Evolutionary conservation across 2,888 invertebrate species (phyloP).

Genomic region (Coleophora flavipennella): DNA sequence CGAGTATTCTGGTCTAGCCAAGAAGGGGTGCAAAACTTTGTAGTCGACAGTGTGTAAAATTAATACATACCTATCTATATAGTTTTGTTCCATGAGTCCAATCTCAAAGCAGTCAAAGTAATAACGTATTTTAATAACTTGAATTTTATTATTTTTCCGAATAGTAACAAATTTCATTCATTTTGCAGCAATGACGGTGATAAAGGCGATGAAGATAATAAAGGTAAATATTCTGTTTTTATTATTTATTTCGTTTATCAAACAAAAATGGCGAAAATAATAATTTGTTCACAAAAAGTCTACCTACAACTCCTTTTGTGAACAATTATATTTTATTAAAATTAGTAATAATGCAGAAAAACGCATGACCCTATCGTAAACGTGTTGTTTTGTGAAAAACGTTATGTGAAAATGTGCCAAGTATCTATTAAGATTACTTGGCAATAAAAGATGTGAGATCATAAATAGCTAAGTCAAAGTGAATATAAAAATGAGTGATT

Average conservation of each 20-base stretch:
- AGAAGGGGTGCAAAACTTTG: slow-evolving; percentile 72
- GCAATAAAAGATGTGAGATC: no score
- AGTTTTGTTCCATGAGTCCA: not conserved
- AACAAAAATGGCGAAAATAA: no score
- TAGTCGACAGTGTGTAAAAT: slow-evolving; percentile 37
- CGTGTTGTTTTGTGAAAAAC: no score
- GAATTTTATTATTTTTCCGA: slow-evolving; percentile 4
- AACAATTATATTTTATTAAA: no score
- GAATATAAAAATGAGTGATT: no score
- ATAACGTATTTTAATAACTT: not conserved
- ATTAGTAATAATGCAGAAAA: no score
- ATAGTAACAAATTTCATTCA: slow-evolving; percentile 20
- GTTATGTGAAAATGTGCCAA: no score
- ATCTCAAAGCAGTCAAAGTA: not conserved
- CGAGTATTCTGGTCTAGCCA: not conserved
- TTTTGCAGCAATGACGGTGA: slow-evolving; percentile 60
- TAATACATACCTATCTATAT: not conserved
- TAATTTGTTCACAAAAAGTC: no score
- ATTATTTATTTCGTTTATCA: not conserved
- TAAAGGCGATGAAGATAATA: slow-evolving; percentile 48
- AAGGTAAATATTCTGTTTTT: slow-evolving; percentile 34
- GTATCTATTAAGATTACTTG: no score
- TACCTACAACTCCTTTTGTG: no score
- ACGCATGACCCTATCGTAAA: no score
- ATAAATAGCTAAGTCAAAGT: no score